These are phyloP conservation scores for Gastrophryne carolinensis DNA, from an alignment of 2,797 vertebrate species.

Conservation along the genomic window DNA sequence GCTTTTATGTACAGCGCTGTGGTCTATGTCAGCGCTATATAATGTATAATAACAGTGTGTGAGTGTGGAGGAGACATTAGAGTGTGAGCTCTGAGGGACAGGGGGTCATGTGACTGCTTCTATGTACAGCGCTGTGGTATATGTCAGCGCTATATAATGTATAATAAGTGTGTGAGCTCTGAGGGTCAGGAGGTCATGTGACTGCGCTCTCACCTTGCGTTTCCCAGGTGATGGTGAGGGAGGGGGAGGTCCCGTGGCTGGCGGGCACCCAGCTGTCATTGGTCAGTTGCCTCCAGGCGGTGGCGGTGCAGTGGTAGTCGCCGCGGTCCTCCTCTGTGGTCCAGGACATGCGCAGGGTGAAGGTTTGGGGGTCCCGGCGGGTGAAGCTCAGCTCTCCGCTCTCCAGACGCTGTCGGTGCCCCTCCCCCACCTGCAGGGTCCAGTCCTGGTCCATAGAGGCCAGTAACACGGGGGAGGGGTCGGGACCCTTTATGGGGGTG, in stretches of 20 bases:
- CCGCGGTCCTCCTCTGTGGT: conserved; percentile 74
- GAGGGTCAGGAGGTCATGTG: too few species aligned
- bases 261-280: conserved; percentile 72
- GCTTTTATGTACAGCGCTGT: too few species aligned
- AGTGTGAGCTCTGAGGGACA: too few species aligned
- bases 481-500: conserved; percentile 52
- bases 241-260: conserved; percentile 67
- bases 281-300: conserved; percentile 68
- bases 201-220: conserved; percentile 66
- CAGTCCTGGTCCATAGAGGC: conserved; percentile 80
- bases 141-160: too few species aligned
- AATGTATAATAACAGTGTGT: too few species aligned
- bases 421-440: conserved; percentile 68
- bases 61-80: too few species aligned
- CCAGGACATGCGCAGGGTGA: conserved; percentile 83
- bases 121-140: too few species aligned
- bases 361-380: conserved; percentile 69
- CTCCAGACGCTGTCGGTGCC: conserved; percentile 70
- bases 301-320: conserved; percentile 73
- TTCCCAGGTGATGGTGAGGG: conserved; percentile 70
- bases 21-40: too few species aligned
- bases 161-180: too few species aligned
- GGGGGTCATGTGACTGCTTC: too few species aligned
- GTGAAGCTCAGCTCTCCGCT: conserved; percentile 77
- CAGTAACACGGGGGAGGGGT: conserved; percentile 60